Conservation (phyloP, 2,888 invertebrate species). For the Crioceris asparagi region DNA sequence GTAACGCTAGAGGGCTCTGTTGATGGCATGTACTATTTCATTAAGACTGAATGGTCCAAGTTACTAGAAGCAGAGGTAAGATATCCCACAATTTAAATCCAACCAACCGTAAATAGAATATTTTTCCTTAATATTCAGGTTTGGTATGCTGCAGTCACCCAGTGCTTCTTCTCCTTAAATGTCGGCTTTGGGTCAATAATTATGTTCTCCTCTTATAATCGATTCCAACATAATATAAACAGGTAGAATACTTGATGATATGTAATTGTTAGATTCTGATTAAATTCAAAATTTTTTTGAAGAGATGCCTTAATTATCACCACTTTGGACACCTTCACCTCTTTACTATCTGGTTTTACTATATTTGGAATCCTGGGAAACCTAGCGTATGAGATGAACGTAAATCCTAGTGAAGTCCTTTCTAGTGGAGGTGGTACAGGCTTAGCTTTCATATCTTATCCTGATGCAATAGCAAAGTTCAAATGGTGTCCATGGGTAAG, state of each 20-base stretch:
- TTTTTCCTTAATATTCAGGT: too few relatives aligned
- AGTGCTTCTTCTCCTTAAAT: slow-evolving; percentile 68
- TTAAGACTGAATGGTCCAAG: slow-evolving; percentile 68
- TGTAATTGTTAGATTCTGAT: too few relatives aligned
- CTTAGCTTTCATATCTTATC: slow-evolving; percentile 75
- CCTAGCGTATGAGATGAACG: slow-evolving; percentile 55
- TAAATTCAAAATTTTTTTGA: too few relatives aligned
- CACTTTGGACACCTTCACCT: slow-evolving; percentile 71
- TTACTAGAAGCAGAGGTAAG: slow-evolving; percentile 56
- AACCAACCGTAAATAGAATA: background rate
- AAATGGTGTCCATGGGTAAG: slow-evolving; percentile 58
- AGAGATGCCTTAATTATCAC: slow-evolving; percentile 76
- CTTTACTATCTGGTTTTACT: slow-evolving; percentile 68
- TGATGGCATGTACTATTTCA: slow-evolving; percentile 66
- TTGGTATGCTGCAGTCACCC: slow-evolving; percentile 61
- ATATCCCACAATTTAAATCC: too few relatives aligned
- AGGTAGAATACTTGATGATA: too few relatives aligned
- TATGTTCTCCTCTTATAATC: slow-evolving; percentile 71
- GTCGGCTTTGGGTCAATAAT: slow-evolving; percentile 65
- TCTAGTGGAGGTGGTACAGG: slow-evolving; percentile 67
- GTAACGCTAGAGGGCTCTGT: slow-evolving; percentile 57
- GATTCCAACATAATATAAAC: slow-evolving; percentile 53
- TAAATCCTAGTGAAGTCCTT: slow-evolving; percentile 53
- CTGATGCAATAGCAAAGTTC: slow-evolving; percentile 71
- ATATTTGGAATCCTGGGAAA: slow-evolving; percentile 79